These are phyloP conservation scores for Myiotriccus ornatus DNA, from an alignment of 2,797 vertebrate species.

Conservation along the genomic window DNA sequence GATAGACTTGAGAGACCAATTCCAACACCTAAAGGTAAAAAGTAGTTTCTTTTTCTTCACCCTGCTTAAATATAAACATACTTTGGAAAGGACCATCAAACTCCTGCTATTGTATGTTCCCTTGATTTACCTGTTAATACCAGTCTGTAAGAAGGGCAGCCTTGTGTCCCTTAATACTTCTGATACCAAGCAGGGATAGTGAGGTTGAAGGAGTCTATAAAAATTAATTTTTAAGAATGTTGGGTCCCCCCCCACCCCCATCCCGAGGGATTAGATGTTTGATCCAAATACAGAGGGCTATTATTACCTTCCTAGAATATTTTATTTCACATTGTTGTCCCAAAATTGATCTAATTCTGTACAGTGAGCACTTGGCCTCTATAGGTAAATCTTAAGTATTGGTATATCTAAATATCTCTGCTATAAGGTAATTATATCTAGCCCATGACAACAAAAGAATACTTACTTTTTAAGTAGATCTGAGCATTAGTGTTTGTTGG, in stretches of 20 bases:
- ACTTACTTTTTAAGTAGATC: neutral
- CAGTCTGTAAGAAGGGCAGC: neutral
- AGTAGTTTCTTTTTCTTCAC: neutral
- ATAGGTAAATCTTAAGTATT: neutral
- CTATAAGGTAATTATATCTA: neutral
- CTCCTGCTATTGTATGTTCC: neutral
- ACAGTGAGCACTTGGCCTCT: neutral
- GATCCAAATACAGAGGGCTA: neutral
- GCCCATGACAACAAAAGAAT: neutral
- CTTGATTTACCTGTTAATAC: neutral
- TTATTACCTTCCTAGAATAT: neutral
- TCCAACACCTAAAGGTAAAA: slow-evolving; percentile 82
- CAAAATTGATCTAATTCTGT: neutral
- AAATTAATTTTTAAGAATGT: neutral
- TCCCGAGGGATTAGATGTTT: neutral
- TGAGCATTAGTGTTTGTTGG: neutral
- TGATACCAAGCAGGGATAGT: neutral
- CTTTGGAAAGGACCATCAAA: neutral
- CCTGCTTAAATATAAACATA: neutral
- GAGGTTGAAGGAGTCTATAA: neutral
- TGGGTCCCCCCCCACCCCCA: neutral
- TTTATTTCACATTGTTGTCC: neutral
- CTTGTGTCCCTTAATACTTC: neutral
- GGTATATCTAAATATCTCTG: neutral
- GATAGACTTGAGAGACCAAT: slow-evolving; percentile 77